Conservation (phyloP, 2,888 invertebrate genomes). For the Prionchulus punctatus region DNA sequence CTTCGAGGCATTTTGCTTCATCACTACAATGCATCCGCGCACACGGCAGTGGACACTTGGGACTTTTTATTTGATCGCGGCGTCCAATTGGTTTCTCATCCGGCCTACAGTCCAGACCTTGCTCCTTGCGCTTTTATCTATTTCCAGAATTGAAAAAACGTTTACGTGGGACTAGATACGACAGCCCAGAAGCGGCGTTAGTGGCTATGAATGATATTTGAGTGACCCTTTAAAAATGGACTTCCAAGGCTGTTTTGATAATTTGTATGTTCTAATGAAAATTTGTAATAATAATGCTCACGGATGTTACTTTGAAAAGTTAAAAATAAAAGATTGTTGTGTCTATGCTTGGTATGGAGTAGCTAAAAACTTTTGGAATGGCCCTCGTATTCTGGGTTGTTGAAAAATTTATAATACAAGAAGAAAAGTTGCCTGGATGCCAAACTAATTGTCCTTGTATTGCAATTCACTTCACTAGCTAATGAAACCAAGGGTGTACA, state of each 20-base stretch:
- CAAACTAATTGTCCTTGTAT: too few species aligned
- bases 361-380: not conserved
- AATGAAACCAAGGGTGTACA: too few species aligned
- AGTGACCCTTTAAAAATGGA: not conserved
- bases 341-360: not conserved
- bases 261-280: not conserved
- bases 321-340: not conserved
- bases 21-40: not conserved
- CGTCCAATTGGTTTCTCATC: slow-evolving; percentile 1
- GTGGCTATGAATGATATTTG: not conserved
- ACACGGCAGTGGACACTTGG: not conserved
- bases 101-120: slow-evolving; percentile 3
- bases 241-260: not conserved
- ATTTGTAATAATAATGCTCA: not conserved
- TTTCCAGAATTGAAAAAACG: not conserved
- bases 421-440: too few species aligned
- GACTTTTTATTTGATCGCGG: not conserved
- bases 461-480: too few species aligned
- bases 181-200: not conserved
- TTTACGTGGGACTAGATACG: not conserved
- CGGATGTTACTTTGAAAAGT: not conserved
- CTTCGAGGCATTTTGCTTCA: not conserved
- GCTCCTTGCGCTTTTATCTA: not conserved
- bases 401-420: too few species aligned
- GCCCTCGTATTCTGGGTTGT: too few species aligned